Conservation (phyloP, 2,113 vertebrate genomes). For the Prunella fulvescens region DNA sequence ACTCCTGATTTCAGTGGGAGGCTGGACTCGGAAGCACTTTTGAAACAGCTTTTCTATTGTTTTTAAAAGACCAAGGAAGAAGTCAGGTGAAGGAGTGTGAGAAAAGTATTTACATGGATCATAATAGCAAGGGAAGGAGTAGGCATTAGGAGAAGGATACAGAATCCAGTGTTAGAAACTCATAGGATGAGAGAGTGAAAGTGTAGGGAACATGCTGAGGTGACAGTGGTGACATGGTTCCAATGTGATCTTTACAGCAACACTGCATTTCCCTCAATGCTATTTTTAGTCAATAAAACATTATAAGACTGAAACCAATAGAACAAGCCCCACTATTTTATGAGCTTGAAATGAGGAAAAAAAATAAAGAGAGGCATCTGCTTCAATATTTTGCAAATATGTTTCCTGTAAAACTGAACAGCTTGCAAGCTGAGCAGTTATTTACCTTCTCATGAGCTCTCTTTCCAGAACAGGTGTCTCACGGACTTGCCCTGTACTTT, state of each 20-base stretch:
- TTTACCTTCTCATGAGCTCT: background rate
- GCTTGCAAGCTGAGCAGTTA: background rate
- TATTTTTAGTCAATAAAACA: background rate
- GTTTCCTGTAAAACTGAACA: background rate
- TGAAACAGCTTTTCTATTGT: background rate
- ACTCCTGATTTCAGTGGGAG: background rate
- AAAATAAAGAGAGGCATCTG: background rate
- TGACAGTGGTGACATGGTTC: background rate
- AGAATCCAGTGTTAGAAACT: background rate
- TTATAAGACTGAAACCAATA: background rate
- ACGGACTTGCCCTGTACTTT: background rate
- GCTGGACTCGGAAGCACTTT: background rate
- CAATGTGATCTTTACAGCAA: background rate
- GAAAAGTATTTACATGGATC: background rate
- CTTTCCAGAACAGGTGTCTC: background rate
- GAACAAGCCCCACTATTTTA: background rate
- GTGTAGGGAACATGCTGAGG: background rate
- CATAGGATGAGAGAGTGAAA: background rate
- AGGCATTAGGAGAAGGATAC: background rate
- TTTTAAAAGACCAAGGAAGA: background rate
- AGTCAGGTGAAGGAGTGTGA: background rate
- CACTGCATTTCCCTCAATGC: background rate
- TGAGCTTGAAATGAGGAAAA: background rate
- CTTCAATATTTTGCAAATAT: background rate
- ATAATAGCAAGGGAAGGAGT: background rate